Base-by-base conservation (phyloP, 2,113 vertebrate genomes). In the Xiphias gladius region DNA sequence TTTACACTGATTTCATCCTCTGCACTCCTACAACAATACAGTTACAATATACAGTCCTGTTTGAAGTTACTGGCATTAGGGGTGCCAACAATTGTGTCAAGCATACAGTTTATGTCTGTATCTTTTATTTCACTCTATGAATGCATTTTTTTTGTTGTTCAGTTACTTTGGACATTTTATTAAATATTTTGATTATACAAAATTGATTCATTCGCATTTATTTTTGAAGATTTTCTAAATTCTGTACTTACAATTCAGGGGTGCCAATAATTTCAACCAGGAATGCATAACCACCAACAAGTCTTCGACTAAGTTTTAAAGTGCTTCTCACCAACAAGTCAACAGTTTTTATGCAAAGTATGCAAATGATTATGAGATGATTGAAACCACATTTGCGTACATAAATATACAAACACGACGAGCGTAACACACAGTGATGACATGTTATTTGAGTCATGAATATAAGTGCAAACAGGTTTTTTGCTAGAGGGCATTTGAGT, bases 371-470 rank as follows among this genome's bases (percentile, higher is more conserved):
- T 48, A 65, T 50, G 48, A 78, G 58, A 26, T 30, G 28, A 35
- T 58, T 78, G 16, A 59, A 76, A 73, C 62, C 75, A 59, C 39
- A 66, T 52, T 70, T 82, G 26, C 55, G 24, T 66, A 52, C 20
- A 71, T 41, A 28, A 80, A 37, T 32, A 14, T 14, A 24, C 48
- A 77, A 81, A 86, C 63, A 69, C 24, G 61, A 28, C 52, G 28
- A 86, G 46, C 58, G 19, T 26, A 55, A 35, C 24, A 48, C 37
- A 16, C 48, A 9, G 50, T 14, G 28, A n/a, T 71, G 64, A 75
- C 35, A 85, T 9, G 55, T 59, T 66, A 63, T 80, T 79, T 22
- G 16, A 83, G 41, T 74, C 20, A 73, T 46, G 73, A 76, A 54
- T 10, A 61, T 67, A 83, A 75, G 75, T 55, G 70, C 22, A 59